Evolutionary conservation across 1,140 invertebrate species (phyloP), one percentile per base, ranked within the genome.

Genomic region (Drosophila pseudoananassae): DNA sequence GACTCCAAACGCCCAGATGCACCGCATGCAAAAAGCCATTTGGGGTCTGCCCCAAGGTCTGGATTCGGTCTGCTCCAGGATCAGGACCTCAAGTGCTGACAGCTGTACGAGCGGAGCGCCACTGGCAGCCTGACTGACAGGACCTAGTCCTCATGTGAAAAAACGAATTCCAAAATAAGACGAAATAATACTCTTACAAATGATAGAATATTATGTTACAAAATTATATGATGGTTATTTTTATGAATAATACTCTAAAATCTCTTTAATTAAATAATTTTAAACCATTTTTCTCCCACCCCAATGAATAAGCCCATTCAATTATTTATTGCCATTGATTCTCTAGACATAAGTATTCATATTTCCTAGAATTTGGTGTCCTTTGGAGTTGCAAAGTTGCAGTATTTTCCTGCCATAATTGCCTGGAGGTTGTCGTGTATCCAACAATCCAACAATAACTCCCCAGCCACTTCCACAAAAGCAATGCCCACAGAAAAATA

Each of bases 401-500:
- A 51, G 25, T 46, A 68, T 33, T 60, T 81, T 60, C 9, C 1
- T 15, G 14, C 14, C 55, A 52, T 61, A 65, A 74, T 74, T 82
- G 68, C 52, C 73, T 51, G 23, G 55, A 69, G 74, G 54, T 49
- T 47, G 7, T 45, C 15, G 31, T 47, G 2, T n/a, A 43, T 64
- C 4, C 36, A 52, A 25, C 46, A 20, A 43, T 59, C 14, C n/a
- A 61, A 50, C 45, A 23, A 1, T 6, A 64, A 64, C 63, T 70
- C 43, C 56, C 70, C 15, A 15, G 50, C 27, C 38, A 27, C 27
- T 29, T 31, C 14, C 40, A 7, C 15, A 27, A 27, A 12, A 36
- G 33, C 33, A 36, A 10, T n/a, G 10, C 52, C 46, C 38, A 25
- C 51, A 38, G 29, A 50, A 46, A 40, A 69, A 27, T 27, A 27